phyloP scores from a whole-genome alignment of 2,113 vertebrate species.

The Corythaeola cristata region DNA sequence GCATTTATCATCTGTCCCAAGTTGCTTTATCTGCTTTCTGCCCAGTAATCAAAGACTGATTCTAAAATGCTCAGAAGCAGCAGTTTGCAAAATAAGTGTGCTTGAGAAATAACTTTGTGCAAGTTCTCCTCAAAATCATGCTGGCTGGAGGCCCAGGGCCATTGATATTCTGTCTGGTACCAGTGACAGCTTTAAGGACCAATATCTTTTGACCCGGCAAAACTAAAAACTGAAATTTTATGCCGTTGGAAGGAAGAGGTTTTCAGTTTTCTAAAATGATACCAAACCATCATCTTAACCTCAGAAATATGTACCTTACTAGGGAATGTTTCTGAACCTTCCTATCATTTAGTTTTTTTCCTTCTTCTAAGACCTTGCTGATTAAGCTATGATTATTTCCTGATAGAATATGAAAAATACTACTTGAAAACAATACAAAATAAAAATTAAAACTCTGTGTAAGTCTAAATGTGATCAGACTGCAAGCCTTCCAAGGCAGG shows the following conservation, averaged over 20 bases:
- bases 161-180: constrained; percentile 14
- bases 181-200: constrained; percentile 29
- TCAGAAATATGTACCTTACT: neutral
- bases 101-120: constrained; percentile 1
- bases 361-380: neutral
- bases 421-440: neutral
- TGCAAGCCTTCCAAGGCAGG: neutral
- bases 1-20: neutral
- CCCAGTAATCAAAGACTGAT: neutral
- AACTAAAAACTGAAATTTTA: neutral
- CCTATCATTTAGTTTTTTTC: neutral
- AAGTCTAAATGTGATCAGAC: neutral
- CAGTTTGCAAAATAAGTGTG: neutral
- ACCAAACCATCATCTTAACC: neutral
- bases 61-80: neutral
- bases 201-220: neutral
- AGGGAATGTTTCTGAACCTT: neutral
- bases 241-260: neutral
- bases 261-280: neutral
- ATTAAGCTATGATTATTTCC: neutral
- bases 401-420: neutral
- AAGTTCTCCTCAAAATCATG: neutral
- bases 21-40: constrained; percentile 7
- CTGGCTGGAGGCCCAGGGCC: constrained; percentile 16
- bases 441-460: neutral